Percentiles rank a stretch among this genome's conserved stretches.
Conservation (phyloP, 2,113 vertebrate genomes). For the Heliornis fulica region DNA sequence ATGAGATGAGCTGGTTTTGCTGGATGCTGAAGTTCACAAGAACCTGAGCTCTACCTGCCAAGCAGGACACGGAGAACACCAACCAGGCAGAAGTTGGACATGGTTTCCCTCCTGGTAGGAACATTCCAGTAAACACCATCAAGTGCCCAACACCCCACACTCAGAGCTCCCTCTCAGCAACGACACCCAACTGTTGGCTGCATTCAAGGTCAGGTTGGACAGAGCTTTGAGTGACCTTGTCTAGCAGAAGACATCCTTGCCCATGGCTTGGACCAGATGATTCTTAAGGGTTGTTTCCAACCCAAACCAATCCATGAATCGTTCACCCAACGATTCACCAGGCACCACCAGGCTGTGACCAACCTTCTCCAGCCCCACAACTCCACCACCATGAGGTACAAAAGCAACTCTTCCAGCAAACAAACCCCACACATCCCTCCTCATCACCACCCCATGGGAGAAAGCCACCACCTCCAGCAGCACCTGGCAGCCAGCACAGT, state of each 20-base stretch:
- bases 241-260: neutral
- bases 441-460: fast-evolving
- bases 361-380: neutral
- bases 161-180: neutral
- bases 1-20: neutral
- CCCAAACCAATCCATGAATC: neutral
- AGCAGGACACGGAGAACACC: fast-evolving
- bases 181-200: fast-evolving
- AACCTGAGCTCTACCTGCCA: fast-evolving
- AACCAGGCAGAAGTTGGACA: fast-evolving
- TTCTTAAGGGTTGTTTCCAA: neutral
- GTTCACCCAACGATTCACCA: neutral
- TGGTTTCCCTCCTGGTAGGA: neutral
- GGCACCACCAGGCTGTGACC: fast-evolving
- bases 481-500: fast-evolving
- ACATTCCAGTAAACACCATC: neutral
- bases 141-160: neutral
- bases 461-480: neutral
- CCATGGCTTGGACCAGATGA: fast-evolving
- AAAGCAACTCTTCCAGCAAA: neutral
- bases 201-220: fast-evolving
- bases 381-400: fast-evolving
- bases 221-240: neutral
- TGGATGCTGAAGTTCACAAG: neutral
- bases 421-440: fast-evolving